Evolutionary conservation across 1,140 invertebrate species (phyloP).

Genomic region (Zaprionus tsacasi): DNA sequence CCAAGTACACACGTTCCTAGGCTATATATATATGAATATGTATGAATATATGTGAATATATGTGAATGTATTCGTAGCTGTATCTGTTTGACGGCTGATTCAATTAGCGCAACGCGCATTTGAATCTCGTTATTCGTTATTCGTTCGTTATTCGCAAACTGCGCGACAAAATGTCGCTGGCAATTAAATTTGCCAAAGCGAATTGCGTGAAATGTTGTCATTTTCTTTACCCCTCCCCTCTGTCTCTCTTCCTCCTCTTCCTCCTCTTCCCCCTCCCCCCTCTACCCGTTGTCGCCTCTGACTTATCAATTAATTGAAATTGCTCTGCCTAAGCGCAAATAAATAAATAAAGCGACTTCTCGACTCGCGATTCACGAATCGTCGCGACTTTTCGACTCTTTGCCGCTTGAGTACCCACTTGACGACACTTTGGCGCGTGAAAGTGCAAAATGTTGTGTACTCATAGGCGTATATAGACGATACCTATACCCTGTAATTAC

Average conservation of each 20-base stretch:
- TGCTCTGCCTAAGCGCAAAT: constrained; percentile 77
- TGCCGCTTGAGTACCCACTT: constrained; percentile 34
- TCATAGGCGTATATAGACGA: neutral
- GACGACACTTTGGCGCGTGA: constrained; percentile 55
- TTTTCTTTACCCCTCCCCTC: constrained; percentile 15
- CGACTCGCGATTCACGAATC: constrained; percentile 24
- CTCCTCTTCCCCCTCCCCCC: neutral
- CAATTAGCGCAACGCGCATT: constrained; percentile 50
- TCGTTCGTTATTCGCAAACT: neutral
- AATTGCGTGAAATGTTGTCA: constrained; percentile 71
- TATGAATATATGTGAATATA: neutral
- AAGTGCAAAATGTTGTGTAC: constrained; percentile 26
- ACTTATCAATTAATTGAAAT: constrained; percentile 83
- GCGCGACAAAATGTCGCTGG: constrained; percentile 67
- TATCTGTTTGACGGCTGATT: constrained; percentile 34
- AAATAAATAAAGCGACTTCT: constrained; percentile 69
- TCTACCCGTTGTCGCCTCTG: constrained; percentile 33
- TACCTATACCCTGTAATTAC: neutral
- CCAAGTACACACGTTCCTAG: neutral
- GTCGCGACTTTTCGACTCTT: constrained; percentile 34
- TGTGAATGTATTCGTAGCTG: neutral
- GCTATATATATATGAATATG: neutral
- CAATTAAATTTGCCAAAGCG: constrained; percentile 67
- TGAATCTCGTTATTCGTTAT: constrained; percentile 50
- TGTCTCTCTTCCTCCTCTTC: neutral